Evolutionary conservation across 2,113 vertebrate species (phyloP), one percentile per base, ranked within the genome.

Genomic region (Drymodes brunneopygia): DNA sequence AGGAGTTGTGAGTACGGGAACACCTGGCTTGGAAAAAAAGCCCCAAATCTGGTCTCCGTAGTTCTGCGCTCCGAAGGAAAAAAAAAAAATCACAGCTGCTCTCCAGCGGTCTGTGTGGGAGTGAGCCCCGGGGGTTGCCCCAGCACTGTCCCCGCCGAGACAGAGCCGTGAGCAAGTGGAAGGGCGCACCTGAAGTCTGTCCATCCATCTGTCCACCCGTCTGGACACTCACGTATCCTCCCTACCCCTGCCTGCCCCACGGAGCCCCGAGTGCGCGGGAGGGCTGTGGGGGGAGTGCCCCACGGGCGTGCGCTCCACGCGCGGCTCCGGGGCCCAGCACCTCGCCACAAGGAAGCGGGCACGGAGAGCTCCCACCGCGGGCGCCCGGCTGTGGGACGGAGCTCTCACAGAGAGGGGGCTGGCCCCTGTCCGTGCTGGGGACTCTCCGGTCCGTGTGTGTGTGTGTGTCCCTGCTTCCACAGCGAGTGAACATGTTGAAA

Each of bases 281-380:
- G 38, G 40, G 27, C 66, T 45, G 83, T 4, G 22, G 35, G n/a
- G 19, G 21, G 9, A 29, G 16, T 35, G 38, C 2, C 42, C 53
- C 93, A 36, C 18, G 58, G 25, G 29, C 12, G 3, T 29, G 15
- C n/a, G 12, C 36, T 56, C 53, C 69, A 48, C 11, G 1, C 2
- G 10, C 0, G 44, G 25, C 15, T 3, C 33, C 5, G 13, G 18
- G 40, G 28, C 81, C 73, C 33, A 8, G 66, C 66, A 31, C 12
- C 24, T 4, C 10, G 1, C 24, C 11, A 1, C n/a, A 5, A 2
- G 79, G 87, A 42, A 4, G 3, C 5, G 21, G 22, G 54, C n/a
- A 19, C n/a, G 44, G 40, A 65, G 11, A 38, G 19, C 1, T 44
- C 47, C 60, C 1, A 1, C 5, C 3, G 58, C 22, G 36, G 5